Evolutionary conservation across 2,888 invertebrate genomes (phyloP), one percentile per base, ranked within the genome.

Genomic region (Dorcus hopei): DNA sequence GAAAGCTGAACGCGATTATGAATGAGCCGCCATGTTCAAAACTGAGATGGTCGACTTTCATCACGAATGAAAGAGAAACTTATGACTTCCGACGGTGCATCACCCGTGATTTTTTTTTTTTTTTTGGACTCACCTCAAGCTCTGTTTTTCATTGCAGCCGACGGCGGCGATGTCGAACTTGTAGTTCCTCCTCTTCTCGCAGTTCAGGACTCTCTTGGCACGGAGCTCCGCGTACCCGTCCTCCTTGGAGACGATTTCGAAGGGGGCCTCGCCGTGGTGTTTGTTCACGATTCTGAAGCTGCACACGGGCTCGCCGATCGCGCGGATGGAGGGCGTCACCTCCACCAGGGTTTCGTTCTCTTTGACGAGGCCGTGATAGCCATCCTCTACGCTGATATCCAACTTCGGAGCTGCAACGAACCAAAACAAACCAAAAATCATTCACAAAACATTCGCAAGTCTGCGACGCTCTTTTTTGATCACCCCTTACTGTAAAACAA

Each of bases 81-180:
- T 14, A 1, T 14, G 1, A 14, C n/a, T n/a, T n/a, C n/a, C 14
- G 14, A 14, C 14, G 19, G 19, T 19, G 19, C 19, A 3, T 19
- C 19, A 1, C 19, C 19, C 19, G 19, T 14, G 14, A 14, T 1
- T 14, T 14, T 14, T 14, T 14, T 14, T 14, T 14, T 14, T 14
- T 14, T 14, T 19, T 33, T 33, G 6, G 19, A 77, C 73, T 75
- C 72, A 78, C 82, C 82, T 74, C 68, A 75, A 68, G 66, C 77
- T 76, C 63, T 90, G 89, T 63, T 88, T 88, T 61, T 92, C 93
- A 74, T 90, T 89, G 79, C 97, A 97, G 65, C 94, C 93, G 61
- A 95, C 89, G 41, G 96, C 96, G 55, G 94, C 91, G 76, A 97
- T 94, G 80, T 95, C 93, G 79, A 97, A 97, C 81, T 93, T 95